phyloP scores from a whole-genome alignment of 2,888 invertebrate genomes.

The Synanthedon tipuliformis region DNA sequence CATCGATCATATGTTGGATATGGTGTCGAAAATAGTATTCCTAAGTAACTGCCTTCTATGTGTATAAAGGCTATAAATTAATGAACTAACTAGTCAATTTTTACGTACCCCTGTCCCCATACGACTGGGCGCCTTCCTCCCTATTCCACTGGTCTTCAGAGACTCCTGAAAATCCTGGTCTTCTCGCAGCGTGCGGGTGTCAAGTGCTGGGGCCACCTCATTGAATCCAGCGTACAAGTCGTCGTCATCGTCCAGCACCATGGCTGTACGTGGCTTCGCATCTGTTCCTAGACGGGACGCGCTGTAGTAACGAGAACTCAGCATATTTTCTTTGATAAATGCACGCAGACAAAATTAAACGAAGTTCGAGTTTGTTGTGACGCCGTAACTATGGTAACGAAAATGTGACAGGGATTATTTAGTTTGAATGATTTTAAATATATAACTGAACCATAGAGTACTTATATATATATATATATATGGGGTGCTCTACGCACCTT shows the following conservation, averaged over 20 bases:
- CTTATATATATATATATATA: too few species aligned
- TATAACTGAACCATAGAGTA: too few species aligned
- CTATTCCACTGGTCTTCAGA: slow-evolving; percentile 78
- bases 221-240: slow-evolving; percentile 78
- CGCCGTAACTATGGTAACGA: slow-evolving; percentile 26
- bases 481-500: too few species aligned
- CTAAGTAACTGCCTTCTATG: too few species aligned
- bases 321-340: slow-evolving; percentile 23
- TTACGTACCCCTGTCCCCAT: slow-evolving; percentile 53
- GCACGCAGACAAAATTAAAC: too few species aligned
- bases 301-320: slow-evolving; percentile 53
- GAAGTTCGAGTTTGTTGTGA: slow-evolving; percentile 41
- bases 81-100: background rate
- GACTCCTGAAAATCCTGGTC: slow-evolving; percentile 83
- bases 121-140: slow-evolving; percentile 73
- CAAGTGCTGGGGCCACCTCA: slow-evolving; percentile 74
- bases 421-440: too few species aligned
- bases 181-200: slow-evolving; percentile 75
- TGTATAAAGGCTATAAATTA: background rate
- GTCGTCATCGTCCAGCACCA: slow-evolving; percentile 67
- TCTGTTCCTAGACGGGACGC: slow-evolving; percentile 48
- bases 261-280: slow-evolving; percentile 47
- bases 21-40: too few species aligned
- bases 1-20: too few species aligned
- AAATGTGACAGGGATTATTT: background rate